These are phyloP conservation scores for Iguana delicatissima DNA, from an alignment of 2,797 vertebrate species.

Conservation along the genomic window DNA sequence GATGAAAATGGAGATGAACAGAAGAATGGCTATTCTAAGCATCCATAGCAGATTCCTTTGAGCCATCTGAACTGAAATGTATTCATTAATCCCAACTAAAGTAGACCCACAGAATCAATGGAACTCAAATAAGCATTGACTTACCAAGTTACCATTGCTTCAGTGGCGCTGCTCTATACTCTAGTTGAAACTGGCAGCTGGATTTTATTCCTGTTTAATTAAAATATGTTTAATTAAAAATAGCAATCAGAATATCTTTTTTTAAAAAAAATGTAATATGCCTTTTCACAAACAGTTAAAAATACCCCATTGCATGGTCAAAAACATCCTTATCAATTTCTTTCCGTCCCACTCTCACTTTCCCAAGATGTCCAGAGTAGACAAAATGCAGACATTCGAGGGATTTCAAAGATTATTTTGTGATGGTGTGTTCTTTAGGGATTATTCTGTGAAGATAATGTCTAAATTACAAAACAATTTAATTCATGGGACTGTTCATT, in stretches of 20 bases:
- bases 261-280: background rate
- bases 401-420: conserved; percentile 7
- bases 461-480: background rate
- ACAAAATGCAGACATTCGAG: background rate
- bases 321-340: background rate
- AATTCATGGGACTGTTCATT: background rate
- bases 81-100: no score
- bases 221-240: no score
- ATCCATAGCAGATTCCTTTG: background rate
- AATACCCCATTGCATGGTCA: background rate
- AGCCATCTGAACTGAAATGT: background rate
- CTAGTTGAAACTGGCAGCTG: no score
- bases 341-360: no score
- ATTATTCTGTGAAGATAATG: background rate
- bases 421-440: background rate
- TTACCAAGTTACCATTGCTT: no score
- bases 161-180: no score
- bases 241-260: no score
- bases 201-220: no score
- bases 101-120: no score
- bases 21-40: background rate
- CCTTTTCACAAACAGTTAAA: background rate
- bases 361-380: background rate
- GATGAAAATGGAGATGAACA: no score
- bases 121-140: no score